A percentile compares a stretch with the other conserved stretches of the same genome.
Conservation (phyloP, 2,797 vertebrate genomes). For the Paguma larvata region DNA sequence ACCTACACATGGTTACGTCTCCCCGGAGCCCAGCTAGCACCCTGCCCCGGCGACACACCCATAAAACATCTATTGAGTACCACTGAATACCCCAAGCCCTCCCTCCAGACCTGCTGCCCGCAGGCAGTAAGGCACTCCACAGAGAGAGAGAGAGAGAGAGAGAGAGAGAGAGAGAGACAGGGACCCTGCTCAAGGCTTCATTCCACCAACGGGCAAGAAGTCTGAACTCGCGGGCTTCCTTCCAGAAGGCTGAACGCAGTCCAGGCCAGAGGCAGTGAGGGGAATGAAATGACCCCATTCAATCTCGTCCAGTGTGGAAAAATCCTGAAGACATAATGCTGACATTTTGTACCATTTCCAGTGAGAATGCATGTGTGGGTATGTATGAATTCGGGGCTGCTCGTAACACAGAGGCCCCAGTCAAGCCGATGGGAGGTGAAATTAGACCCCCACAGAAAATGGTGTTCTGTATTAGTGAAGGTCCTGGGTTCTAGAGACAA, state of each 20-base stretch:
- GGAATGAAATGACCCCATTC: conserved; percentile 79
- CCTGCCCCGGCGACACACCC: background rate
- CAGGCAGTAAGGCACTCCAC: background rate
- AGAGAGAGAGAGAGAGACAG: background rate
- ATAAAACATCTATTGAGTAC: background rate
- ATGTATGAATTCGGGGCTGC: conserved; percentile 31
- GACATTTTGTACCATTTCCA: conserved; percentile 64
- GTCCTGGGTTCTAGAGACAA: conserved; percentile 46
- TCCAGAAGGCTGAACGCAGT: conserved; percentile 46
- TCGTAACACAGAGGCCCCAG: conserved; percentile 60
- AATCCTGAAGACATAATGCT: conserved; percentile 68
- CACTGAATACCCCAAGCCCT: background rate
- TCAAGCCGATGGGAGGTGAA: conserved; percentile 47
- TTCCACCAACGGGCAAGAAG: background rate
- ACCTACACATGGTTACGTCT: background rate
- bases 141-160: background rate
- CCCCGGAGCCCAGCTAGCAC: background rate
- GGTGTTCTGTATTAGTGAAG: background rate
- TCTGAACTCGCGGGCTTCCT: conserved; percentile 31
- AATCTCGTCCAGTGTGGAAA: conserved; percentile 70
- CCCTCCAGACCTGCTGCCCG: background rate
- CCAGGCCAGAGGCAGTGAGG: conserved; percentile 65
- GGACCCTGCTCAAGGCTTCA: background rate
- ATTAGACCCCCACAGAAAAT: background rate
- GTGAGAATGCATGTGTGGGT: conserved; percentile 42